Conservation (phyloP, 2,888 invertebrate species). For the Leucania comma region DNA sequence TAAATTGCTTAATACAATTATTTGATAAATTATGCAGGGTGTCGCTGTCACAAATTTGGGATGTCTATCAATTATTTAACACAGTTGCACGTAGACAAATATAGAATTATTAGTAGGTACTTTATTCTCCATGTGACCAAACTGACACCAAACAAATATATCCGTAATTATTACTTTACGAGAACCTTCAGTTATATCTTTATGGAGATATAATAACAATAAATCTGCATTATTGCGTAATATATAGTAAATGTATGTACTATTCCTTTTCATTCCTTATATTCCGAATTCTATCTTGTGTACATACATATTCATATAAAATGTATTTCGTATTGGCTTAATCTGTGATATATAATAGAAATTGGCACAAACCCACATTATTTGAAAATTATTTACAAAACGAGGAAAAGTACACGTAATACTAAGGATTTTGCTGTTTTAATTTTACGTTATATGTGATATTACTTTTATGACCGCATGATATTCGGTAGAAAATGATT, state of each 20-base stretch:
- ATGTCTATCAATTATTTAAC: conserved; percentile 59
- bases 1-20: conserved; percentile 61
- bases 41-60: conserved; percentile 53
- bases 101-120: conserved; percentile 71
- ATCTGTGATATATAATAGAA: conserved; percentile 87
- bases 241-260: conserved; percentile 61
- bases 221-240: conserved; percentile 45
- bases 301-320: conserved; percentile 66
- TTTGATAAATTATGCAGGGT: conserved; percentile 54
- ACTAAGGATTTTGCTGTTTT: conserved; percentile 51
- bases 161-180: conserved; percentile 39
- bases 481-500: conserved; percentile 68
- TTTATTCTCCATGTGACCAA: conserved; percentile 87
- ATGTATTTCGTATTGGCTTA: conserved; percentile 84
- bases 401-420: conserved; percentile 59
- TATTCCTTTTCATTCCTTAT: conserved; percentile 72
- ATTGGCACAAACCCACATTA: conserved; percentile 74
- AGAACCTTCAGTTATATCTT: conserved; percentile 39
- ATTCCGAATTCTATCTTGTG: conserved; percentile 72
- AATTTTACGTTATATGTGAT: conserved; percentile 68
- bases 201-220: conserved; percentile 47
- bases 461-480: conserved; percentile 76
- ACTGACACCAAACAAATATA: conserved; percentile 66
- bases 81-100: conserved; percentile 73
- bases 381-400: conserved; percentile 57